Conservation (phyloP, 2,113 vertebrate species). For the Nothoprocta perdicaria region DNA sequence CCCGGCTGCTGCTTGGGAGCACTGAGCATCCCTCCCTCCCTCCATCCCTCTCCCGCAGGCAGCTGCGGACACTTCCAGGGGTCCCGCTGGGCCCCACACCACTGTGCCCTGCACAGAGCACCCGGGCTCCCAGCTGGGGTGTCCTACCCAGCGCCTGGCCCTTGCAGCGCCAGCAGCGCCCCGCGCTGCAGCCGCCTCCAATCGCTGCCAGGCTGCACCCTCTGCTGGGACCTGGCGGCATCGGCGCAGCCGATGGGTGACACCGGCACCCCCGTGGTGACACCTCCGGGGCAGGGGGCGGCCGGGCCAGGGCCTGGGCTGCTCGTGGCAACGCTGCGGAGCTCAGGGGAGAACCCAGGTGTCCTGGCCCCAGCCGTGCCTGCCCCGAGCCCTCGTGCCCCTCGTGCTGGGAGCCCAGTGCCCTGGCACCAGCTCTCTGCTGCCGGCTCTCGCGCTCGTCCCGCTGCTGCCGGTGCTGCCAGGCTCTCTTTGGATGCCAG, state of each 20-base stretch:
- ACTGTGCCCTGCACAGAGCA: too few species aligned
- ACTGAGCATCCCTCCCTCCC: neutral
- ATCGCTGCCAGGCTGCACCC: constrained; percentile 62
- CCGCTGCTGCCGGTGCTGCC: neutral
- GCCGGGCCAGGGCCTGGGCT: neutral
- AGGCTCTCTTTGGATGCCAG: neutral
- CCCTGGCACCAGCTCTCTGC: neutral
- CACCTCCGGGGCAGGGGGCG: neutral
- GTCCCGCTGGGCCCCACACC: neutral
- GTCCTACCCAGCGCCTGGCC: neutral
- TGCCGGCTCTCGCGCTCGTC: fast-evolving
- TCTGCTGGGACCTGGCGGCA: constrained; percentile 62
- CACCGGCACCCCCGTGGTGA: neutral
- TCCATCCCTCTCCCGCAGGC: neutral
- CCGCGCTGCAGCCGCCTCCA: neutral
- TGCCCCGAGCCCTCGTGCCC: neutral
- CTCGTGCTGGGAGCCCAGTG: neutral
- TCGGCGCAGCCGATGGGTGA: neutral
- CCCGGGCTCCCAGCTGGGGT: neutral
- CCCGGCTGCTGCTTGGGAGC: fast-evolving
- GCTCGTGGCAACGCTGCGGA: neutral
- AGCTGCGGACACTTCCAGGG: neutral
- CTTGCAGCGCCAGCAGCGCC: neutral
- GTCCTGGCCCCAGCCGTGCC: neutral
- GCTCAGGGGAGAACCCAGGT: neutral